Evolutionary conservation across 1,140 invertebrate genomes (phyloP), one percentile per base, ranked within the genome.

Genomic region (Centruroides vittatus): DNA sequence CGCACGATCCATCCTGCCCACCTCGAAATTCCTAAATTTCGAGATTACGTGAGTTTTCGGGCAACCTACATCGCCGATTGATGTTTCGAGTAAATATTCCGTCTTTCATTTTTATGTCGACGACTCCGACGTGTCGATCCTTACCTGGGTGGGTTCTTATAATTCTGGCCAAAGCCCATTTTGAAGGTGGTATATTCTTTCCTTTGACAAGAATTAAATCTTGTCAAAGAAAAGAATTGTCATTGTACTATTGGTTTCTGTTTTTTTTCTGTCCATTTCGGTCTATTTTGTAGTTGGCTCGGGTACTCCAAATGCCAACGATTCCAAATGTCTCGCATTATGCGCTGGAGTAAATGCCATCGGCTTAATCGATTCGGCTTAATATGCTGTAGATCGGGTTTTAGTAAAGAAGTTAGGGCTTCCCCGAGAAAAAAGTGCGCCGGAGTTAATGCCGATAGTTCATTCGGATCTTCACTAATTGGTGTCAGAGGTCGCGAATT

Each of bases 401-500:
- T 50, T 4, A 36, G 58, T 35, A 59, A 34, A 4, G 35, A 7
- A 4, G n/a, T 46, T 6, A 53, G 12, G 3, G 60, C n/a, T 34
- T 23, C 35, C 4, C 65, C 61, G 54, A 67, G 58, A 6, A 66
- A 50, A 41, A 68, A 67, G 57, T 67, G 57, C n/a, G 68, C 61
- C 47, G 70, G 69, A 11, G 71, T 73, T 34, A 73, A 52, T 10
- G 66, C 62, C 12, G 64, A 53, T 4, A 68, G 55, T 63, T 72
- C 70, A 35, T 69, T 67, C 1, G 71, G 70, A 61, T 73, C 69
- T 1, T 58, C 46, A 53, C 67, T 67, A 11, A 72, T 57, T 6
- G 68, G 65, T 9, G 51, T 65, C 0, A 73, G 41, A 5, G 70
- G 69, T 9, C 66, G 57, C 8, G 65, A 67, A 63, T 75, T 74